Base-by-base conservation (phyloP, 2,888 invertebrate species). In the Hemithea aestivaria region DNA sequence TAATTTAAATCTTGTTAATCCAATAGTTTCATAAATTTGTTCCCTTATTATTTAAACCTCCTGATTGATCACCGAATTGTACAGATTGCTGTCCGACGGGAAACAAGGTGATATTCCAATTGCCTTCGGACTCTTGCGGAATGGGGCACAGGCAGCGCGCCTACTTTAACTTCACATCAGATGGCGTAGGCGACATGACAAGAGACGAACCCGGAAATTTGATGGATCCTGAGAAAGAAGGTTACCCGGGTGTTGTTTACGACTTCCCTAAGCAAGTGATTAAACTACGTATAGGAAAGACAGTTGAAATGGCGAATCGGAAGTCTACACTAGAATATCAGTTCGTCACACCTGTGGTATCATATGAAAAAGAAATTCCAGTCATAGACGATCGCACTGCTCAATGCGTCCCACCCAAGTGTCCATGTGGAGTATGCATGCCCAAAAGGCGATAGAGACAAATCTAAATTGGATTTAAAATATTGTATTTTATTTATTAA, bases 81-180 rank as follows among this genome's bases (percentile, higher is more conserved):
- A 56, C 82, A 87, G 85, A 84, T 85, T 87, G 85, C 84, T 87
- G 84, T 53, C 83, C 84, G 51, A 51, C 76, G 66, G 85, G 84
- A 48, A 84, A 84, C 72, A 83, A 82, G 68, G 76, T 87, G 45
- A 58, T 83, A 62, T 87, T 87, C 58, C 79, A 84, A 78, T 61
- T 87, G 62, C 83, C 85, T 25, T 58, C 67, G 49, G 81, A 83
- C 51, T 56, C 73, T 47, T 85, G 85, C 59, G 69, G 63, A 35
- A 64, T 57, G 58, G 73, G 71, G 37, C 85, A 85, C 58, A 81
- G 72, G 50, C 83, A 83, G 53, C 76, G 83, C 38, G 66, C 80
- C 20, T 72, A 82, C 56, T 85, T 82, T 70, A 77, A 76, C 62
- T 67, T 73, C 50, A 72, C 68, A n/a, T 77, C 78, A 8, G 74